These are phyloP conservation scores for Drepanosiphum platanoidis DNA, from an alignment of 2,888 invertebrate species.

Conservation along the genomic window DNA sequence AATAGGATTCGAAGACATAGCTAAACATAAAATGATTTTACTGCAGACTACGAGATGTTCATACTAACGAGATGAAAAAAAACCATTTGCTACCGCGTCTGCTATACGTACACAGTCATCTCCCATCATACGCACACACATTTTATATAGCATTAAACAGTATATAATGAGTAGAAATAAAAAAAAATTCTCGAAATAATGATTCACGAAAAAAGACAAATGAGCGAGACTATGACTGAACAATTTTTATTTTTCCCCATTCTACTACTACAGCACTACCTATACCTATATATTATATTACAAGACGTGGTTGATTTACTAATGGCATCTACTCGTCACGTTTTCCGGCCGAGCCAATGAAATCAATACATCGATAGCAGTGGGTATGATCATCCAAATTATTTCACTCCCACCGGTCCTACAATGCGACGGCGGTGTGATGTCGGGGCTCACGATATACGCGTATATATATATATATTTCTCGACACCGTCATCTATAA, in stretches of 20 bases:
- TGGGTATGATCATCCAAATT: slow-evolving; percentile 58
- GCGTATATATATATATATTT: not conserved
- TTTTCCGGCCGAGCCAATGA: slow-evolving; percentile 44
- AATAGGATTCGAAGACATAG: too few species aligned
- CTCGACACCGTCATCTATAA: slow-evolving; percentile 4
- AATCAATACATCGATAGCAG: slow-evolving; percentile 51
- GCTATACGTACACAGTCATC: not conserved
- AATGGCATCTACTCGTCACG: slow-evolving; percentile 54
- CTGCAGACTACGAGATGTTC: not conserved
- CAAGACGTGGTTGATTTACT: not conserved
- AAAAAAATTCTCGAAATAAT: slow-evolving; percentile 25
- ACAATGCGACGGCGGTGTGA: not conserved
- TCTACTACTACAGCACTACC: not conserved
- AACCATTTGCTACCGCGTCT: slow-evolving; percentile 20
- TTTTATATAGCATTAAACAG: not conserved
- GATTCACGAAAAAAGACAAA: slow-evolving; percentile 27
- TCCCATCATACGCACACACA: not conserved
- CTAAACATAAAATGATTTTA: too few species aligned
- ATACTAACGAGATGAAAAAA: slow-evolving; percentile 43
- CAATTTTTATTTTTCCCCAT: slow-evolving; percentile 6
- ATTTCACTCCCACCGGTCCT: slow-evolving; percentile 54
- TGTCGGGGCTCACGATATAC: not conserved
- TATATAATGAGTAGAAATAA: not conserved
- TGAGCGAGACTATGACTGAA: not conserved
- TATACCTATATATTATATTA: too few species aligned